phyloP scores from a whole-genome alignment of 2,888 invertebrate species.

The Xestoiulus laeticollis region DNA sequence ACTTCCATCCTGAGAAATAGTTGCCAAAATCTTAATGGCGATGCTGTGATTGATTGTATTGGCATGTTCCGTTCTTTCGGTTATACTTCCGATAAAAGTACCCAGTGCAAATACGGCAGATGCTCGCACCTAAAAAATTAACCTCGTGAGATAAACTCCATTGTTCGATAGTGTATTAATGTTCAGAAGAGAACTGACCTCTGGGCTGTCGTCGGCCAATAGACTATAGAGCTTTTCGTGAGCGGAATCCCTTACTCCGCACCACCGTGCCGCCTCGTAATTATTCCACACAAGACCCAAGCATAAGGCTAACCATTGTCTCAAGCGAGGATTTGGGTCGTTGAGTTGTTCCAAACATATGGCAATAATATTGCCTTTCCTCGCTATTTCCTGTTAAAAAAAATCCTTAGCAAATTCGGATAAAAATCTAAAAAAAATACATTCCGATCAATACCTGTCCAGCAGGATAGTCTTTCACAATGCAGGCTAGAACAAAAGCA shows the following conservation, averaged over 20 bases:
- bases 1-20: slow-evolving; percentile 83
- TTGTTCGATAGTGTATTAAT: neutral
- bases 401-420: neutral
- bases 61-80: slow-evolving; percentile 88
- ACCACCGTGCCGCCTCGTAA: slow-evolving; percentile 90
- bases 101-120: slow-evolving; percentile 95
- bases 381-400: slow-evolving; percentile 75
- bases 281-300: slow-evolving; percentile 91
- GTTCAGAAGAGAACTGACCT: slow-evolving; percentile 69
- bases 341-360: slow-evolving; percentile 89
- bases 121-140: slow-evolving; percentile 76
- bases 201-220: slow-evolving; percentile 82
- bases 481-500: slow-evolving; percentile 92
- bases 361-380: slow-evolving; percentile 88
- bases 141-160: no score
- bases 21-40: slow-evolving; percentile 84
- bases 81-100: slow-evolving; percentile 86
- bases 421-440: neutral
- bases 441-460: slow-evolving; percentile 72
- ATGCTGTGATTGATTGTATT: slow-evolving; percentile 93
- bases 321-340: slow-evolving; percentile 70
- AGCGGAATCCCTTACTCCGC: slow-evolving; percentile 93
- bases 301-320: slow-evolving; percentile 87
- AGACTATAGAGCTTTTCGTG: slow-evolving; percentile 91
- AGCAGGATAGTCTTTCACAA: slow-evolving; percentile 86